Evolutionary conservation across 2,888 invertebrate species (phyloP).

Genomic region (Acanthosepion pharaonis): DNA sequence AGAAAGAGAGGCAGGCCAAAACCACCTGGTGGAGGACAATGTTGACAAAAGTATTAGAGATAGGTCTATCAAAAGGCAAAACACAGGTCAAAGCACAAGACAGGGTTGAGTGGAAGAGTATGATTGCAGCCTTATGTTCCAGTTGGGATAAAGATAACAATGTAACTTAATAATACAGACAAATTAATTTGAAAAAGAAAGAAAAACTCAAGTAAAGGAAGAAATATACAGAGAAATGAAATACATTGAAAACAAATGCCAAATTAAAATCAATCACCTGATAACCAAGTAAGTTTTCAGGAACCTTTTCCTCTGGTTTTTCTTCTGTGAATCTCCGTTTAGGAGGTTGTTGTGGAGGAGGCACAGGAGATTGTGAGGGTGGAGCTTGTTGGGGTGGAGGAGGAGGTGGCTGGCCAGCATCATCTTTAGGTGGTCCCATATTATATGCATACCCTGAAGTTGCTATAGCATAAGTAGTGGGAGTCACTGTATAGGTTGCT

Average conservation of each 20-base stretch:
- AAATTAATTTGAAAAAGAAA: too few species aligned
- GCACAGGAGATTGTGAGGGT: conserved; percentile 40
- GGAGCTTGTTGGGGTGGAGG: conserved; percentile 40
- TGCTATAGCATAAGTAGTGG: conserved; percentile 42
- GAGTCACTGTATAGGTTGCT: background rate
- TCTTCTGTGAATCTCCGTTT: conserved; percentile 70
- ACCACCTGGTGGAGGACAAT: too few species aligned
- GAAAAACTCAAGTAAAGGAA: background rate
- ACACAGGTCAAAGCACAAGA: too few species aligned
- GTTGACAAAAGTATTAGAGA: too few species aligned
- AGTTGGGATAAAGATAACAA: too few species aligned
- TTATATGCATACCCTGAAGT: conserved; percentile 45
- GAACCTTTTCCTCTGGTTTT: conserved; percentile 69
- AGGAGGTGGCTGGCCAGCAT: conserved; percentile 37
- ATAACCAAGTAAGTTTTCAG: conserved; percentile 71
- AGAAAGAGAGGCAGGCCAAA: too few species aligned
- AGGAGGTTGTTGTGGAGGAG: conserved; percentile 45
- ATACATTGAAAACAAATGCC: background rate
- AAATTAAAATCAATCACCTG: conserved; percentile 60
- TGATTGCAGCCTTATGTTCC: too few species aligned
- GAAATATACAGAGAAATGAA: background rate
- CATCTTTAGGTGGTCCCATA: conserved; percentile 42
- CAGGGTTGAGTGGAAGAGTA: too few species aligned
- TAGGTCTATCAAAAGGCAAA: too few species aligned
- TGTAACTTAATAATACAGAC: too few species aligned